phyloP scores from a whole-genome alignment of 2,113 vertebrate genomes.

The Vulpes vulpes region DNA sequence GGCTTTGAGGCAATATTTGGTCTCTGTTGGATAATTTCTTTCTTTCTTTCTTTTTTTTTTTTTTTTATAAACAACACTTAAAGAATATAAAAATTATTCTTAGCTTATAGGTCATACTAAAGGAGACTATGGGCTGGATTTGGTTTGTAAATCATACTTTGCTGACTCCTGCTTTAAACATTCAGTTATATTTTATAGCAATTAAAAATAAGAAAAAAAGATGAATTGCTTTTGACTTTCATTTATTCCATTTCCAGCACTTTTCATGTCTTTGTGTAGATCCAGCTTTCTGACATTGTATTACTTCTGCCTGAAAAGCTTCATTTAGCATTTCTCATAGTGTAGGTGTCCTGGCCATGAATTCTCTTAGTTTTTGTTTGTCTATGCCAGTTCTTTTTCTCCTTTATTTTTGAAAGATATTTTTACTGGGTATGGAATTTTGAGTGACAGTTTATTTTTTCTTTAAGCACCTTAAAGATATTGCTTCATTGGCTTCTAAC shows the following conservation, averaged over 20 bases:
- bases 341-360: neutral
- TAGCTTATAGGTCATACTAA: neutral
- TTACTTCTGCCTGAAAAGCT: neutral
- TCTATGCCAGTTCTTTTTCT: neutral
- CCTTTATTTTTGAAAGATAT: neutral
- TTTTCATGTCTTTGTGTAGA: neutral
- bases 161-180: neutral
- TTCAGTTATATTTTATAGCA: neutral
- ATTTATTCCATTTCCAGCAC: neutral
- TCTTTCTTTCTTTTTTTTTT: neutral
- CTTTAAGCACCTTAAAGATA: neutral
- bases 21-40: neutral
- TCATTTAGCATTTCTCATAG: neutral
- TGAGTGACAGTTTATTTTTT: neutral
- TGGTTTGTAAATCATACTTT: neutral
- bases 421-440: conserved; percentile 11
- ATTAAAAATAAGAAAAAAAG: conserved; percentile 43
- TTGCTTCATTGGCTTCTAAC: neutral
- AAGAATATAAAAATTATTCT: neutral
- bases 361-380: neutral
- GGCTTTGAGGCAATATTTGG: neutral
- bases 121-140: neutral
- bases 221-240: neutral
- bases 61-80: neutral
- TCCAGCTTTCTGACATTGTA: neutral